Conservation (phyloP, 2,888 invertebrate genomes). For the Lapara coniferarum region DNA sequence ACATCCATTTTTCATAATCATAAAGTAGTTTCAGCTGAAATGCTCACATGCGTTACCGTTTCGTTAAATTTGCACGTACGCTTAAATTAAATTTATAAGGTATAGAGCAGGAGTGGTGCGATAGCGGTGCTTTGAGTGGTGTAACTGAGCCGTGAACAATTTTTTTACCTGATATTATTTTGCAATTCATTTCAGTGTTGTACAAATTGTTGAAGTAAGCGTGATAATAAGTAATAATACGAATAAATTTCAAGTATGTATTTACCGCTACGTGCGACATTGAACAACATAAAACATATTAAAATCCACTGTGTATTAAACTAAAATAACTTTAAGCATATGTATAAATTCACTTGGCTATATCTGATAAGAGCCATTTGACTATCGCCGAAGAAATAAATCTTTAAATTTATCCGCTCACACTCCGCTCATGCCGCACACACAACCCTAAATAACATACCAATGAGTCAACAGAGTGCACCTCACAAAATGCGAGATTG, state of each 20-base stretch:
- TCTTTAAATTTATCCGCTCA: neutral
- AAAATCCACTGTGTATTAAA: too few relatives aligned
- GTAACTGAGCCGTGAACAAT: neutral
- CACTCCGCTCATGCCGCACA: neutral
- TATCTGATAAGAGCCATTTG: too few relatives aligned
- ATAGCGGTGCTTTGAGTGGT: neutral
- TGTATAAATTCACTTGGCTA: too few relatives aligned
- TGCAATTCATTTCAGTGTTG: neutral
- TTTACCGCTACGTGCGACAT: too few relatives aligned
- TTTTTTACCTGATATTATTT: neutral
- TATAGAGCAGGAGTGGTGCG: neutral
- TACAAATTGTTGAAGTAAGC: too few relatives aligned
- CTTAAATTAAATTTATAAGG: constrained; percentile 26
- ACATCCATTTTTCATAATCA: constrained; percentile 23
- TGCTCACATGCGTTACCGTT: constrained; percentile 16
- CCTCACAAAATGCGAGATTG: constrained; percentile 25
- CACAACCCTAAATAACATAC: neutral
- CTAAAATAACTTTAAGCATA: too few relatives aligned
- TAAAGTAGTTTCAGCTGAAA: constrained; percentile 19
- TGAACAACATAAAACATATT: too few relatives aligned
- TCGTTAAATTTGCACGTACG: constrained; percentile 26
- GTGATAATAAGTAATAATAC: too few relatives aligned
- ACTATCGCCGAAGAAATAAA: too few relatives aligned
- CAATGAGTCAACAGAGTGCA: constrained; percentile 30
- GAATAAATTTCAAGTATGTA: too few relatives aligned